A percentile compares a stretch with the other conserved stretches of the same genome.
phyloP scores from a whole-genome alignment of 2,888 invertebrate genomes.

The Anagyrus pseudococci region DNA sequence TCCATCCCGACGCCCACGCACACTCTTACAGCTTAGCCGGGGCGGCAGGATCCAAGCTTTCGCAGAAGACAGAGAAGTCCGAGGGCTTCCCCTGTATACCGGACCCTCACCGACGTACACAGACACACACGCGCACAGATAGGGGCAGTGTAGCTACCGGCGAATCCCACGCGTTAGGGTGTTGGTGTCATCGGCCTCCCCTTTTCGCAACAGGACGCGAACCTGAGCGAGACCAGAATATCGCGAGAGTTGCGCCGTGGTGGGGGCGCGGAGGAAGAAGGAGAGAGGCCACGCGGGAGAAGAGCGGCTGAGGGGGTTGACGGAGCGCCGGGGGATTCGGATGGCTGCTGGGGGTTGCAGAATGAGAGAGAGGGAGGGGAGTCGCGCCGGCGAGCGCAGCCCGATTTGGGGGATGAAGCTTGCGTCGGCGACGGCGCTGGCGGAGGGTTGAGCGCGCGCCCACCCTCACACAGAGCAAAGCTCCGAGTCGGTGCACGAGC shows the following conservation, averaged over 20 bases:
- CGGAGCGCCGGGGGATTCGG: constrained; percentile 6
- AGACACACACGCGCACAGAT: no score
- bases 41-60: no score
- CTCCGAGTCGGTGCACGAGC: background rate
- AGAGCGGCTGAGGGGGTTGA: no score
- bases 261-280: constrained; percentile 28
- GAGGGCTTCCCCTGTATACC: background rate
- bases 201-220: no score
- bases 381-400: background rate
- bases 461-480: background rate
- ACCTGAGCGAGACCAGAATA: no score
- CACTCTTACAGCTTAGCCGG: no score
- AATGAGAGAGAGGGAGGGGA: background rate
- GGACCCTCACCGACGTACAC: no score
- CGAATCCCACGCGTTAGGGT: constrained; percentile 22
- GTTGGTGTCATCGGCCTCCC: constrained; percentile 20
- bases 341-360: background rate
- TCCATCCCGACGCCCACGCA: background rate
- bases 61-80: background rate
- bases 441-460: background rate
- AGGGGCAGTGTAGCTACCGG: background rate
- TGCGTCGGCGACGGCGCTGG: no score
- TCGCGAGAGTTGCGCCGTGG: no score
- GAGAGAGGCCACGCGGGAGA: no score
- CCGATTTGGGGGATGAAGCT: no score